phyloP scores from a whole-genome alignment of 2,888 invertebrate species.

The Hartigia nigra region DNA sequence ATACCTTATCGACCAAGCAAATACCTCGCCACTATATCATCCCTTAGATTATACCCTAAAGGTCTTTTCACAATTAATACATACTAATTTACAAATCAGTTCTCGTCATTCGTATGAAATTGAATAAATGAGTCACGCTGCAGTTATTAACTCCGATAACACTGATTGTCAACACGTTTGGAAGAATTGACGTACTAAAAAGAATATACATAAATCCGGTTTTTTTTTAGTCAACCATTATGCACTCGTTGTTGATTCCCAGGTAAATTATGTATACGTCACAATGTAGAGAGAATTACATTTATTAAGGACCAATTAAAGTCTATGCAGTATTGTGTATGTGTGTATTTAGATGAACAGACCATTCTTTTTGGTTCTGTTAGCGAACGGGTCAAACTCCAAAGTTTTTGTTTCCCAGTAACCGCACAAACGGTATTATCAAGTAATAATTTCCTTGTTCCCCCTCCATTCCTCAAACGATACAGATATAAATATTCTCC shows the following conservation, averaged over 20 bases:
- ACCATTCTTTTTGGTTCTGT: neutral
- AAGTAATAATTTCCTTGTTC: neutral
- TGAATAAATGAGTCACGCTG: neutral
- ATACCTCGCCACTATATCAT: neutral
- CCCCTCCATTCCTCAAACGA: too few relatives aligned
- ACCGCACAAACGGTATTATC: neutral
- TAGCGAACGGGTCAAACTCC: conserved; percentile 46
- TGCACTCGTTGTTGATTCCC: neutral
- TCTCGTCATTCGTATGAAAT: neutral
- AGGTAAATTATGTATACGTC: neutral
- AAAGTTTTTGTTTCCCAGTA: conserved; percentile 34
- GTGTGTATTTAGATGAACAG: neutral
- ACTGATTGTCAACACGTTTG: neutral
- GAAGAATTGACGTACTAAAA: neutral
- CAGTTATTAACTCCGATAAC: neutral
- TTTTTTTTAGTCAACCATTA: neutral
- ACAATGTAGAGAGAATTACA: neutral
- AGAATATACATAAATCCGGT: neutral
- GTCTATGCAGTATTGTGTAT: neutral
- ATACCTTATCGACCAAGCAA: neutral
- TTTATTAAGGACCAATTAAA: neutral
- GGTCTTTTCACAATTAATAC: neutral
- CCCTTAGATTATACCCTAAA: neutral
- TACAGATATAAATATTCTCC: conserved; percentile 10
- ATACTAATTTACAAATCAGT: neutral